Conservation (phyloP, 1,140 invertebrate species). For the Solen grandis region DNA sequence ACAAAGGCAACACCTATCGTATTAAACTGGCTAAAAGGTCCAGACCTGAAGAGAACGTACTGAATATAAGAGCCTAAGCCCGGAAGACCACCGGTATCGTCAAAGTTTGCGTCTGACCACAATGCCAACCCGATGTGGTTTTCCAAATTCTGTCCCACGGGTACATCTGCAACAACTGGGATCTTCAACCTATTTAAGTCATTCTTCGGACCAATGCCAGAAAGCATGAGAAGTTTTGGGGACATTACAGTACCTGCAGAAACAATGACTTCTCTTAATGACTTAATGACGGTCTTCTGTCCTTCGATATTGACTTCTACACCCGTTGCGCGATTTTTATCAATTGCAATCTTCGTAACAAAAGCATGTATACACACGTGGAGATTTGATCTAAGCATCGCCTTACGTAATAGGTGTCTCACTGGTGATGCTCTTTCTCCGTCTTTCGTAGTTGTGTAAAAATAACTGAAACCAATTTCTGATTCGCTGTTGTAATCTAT, state of each 20-base stretch:
- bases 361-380: slow-evolving; percentile 52
- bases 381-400: not conserved
- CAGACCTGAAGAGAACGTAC: not conserved
- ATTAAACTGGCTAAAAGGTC: not conserved
- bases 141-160: slow-evolving; percentile 91
- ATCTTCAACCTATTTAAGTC: slow-evolving; percentile 64
- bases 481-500: slow-evolving; percentile 55
- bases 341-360: slow-evolving; percentile 64
- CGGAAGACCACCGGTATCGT: not conserved
- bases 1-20: not conserved
- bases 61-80: not conserved
- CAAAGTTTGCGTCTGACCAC: not conserved
- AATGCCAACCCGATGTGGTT: slow-evolving; percentile 3
- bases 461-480: slow-evolving; percentile 6
- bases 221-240: slow-evolving; percentile 94
- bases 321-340: slow-evolving; percentile 64
- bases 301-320: slow-evolving; percentile 74
- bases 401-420: not conserved
- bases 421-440: not conserved
- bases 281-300: slow-evolving; percentile 83
- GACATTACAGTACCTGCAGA: slow-evolving; percentile 91
- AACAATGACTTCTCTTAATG: slow-evolving; percentile 89
- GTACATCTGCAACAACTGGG: slow-evolving; percentile 83
- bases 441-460: not conserved
- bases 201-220: slow-evolving; percentile 89